phyloP scores from a whole-genome alignment of 92 coral and sea anemone species.

The Porites divaricata region DNA sequence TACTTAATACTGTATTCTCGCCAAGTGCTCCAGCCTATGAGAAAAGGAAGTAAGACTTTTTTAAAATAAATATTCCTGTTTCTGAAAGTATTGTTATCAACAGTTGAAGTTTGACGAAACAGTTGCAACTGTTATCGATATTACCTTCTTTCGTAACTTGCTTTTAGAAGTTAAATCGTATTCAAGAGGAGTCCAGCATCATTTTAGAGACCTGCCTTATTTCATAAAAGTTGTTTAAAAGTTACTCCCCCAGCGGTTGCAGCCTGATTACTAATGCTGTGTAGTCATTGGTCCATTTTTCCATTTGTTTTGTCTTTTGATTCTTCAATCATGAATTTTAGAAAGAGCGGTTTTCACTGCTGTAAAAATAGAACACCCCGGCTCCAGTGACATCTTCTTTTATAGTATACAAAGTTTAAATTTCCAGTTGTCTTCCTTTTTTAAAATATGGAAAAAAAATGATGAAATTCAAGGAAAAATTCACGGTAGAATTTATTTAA shows the following conservation, averaged over 20 bases:
- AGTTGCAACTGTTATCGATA: background rate
- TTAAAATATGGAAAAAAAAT: no score
- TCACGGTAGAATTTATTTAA: no score
- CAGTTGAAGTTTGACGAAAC: background rate
- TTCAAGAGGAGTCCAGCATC: background rate
- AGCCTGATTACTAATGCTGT: background rate
- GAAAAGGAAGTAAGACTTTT: background rate
- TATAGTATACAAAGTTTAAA: no score
- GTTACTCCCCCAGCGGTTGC: slow-evolving; percentile 9
- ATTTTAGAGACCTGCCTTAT: background rate
- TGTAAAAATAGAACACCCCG: background rate
- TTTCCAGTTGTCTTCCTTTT: no score
- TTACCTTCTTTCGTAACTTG: background rate
- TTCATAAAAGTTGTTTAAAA: background rate
- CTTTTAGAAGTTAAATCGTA: background rate
- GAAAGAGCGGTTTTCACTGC: background rate
- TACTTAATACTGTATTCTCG: background rate
- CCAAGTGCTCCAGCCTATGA: background rate
- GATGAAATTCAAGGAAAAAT: no score
- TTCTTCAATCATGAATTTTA: slow-evolving; percentile 9
- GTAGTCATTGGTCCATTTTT: slow-evolving; percentile 14
- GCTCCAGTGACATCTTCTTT: background rate
- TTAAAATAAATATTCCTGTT: no score
- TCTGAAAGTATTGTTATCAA: background rate
- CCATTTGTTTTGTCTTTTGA: slow-evolving; percentile 26